These are phyloP conservation scores for Labroides dimidiatus DNA, from an alignment of 2,797 vertebrate species.

Conservation along the genomic window DNA sequence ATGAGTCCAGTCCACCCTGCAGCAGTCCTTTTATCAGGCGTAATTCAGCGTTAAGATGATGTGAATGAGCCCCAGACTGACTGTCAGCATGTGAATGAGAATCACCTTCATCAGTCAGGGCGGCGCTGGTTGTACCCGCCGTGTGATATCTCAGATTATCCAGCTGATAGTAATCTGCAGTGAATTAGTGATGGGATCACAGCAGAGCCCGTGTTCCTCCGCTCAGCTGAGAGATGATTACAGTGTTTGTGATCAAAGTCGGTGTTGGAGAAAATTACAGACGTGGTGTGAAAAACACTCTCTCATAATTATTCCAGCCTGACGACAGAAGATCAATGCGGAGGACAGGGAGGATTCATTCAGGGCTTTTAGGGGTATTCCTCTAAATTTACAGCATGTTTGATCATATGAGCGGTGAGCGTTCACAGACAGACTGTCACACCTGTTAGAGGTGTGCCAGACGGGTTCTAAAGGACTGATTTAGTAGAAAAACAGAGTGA, in stretches of 20 bases:
- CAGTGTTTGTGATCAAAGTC: slow-evolving; percentile 29
- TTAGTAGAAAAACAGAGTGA: too few relatives aligned
- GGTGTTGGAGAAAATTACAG: slow-evolving; percentile 29
- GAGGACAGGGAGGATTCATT: background rate
- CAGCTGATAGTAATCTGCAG: slow-evolving; percentile 34
- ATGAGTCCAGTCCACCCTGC: slow-evolving; percentile 12
- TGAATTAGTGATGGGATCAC: slow-evolving; percentile 30
- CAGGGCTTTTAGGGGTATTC: background rate
- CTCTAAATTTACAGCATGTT: background rate
- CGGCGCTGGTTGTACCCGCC: slow-evolving; percentile 2
- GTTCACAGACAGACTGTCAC: too few relatives aligned
- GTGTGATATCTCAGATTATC: slow-evolving; percentile 29
- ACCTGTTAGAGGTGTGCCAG: too few relatives aligned
- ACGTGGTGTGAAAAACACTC: slow-evolving; percentile 14
- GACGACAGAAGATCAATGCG: background rate
- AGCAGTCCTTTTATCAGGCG: slow-evolving; percentile 21
- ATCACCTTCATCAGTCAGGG: slow-evolving; percentile 46
- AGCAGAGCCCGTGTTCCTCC: slow-evolving; percentile 1
- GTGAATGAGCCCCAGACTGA: background rate
- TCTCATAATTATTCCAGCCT: slow-evolving; percentile 19
- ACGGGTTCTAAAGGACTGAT: too few relatives aligned
- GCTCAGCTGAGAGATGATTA: slow-evolving; percentile 34
- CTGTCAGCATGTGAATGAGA: slow-evolving; percentile 38
- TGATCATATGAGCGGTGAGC: too few relatives aligned
- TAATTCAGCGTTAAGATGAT: slow-evolving; percentile 37